These are phyloP conservation scores for Venusia cambrica DNA, from an alignment of 2,888 invertebrate species.

Conservation along the genomic window DNA sequence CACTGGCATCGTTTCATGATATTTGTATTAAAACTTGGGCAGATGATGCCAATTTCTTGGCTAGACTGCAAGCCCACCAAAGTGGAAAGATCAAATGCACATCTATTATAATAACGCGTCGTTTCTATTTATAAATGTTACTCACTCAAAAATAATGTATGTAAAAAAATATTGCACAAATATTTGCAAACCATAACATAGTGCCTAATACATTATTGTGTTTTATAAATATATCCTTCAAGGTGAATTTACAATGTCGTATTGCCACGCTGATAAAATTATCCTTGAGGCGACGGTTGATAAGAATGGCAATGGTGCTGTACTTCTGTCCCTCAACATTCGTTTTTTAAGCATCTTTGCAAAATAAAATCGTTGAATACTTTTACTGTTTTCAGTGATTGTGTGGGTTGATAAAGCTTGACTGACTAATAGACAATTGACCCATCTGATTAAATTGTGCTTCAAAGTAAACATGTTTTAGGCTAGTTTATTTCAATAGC, in stretches of 20 bases:
- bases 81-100: conserved; percentile 16
- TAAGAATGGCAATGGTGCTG: too few relatives aligned
- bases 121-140: conserved; percentile 3
- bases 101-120: conserved; percentile 17
- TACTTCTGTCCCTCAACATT: too few relatives aligned
- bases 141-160: conserved; percentile 5
- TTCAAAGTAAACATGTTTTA: too few relatives aligned
- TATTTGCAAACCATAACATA: too few relatives aligned
- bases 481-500: too few relatives aligned
- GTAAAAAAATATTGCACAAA: too few relatives aligned
- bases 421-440: too few relatives aligned
- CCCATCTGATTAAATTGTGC: too few relatives aligned
- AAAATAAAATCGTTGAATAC: too few relatives aligned
- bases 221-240: background rate
- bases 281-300: conserved; percentile 7
- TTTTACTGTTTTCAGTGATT: too few relatives aligned
- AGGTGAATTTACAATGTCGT: background rate
- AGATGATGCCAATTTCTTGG: conserved; percentile 30
- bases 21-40: conserved; percentile 32
- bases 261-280: conserved; percentile 8
- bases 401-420: too few relatives aligned
- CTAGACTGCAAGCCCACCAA: conserved; percentile 27
- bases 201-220: background rate
- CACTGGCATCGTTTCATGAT: conserved; percentile 30
- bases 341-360: too few relatives aligned